A percentile compares a stretch with the other conserved stretches of the same genome.
These are phyloP conservation scores for Amphiprion percula DNA, from an alignment of 2,113 vertebrate genomes.

Conservation along the genomic window DNA sequence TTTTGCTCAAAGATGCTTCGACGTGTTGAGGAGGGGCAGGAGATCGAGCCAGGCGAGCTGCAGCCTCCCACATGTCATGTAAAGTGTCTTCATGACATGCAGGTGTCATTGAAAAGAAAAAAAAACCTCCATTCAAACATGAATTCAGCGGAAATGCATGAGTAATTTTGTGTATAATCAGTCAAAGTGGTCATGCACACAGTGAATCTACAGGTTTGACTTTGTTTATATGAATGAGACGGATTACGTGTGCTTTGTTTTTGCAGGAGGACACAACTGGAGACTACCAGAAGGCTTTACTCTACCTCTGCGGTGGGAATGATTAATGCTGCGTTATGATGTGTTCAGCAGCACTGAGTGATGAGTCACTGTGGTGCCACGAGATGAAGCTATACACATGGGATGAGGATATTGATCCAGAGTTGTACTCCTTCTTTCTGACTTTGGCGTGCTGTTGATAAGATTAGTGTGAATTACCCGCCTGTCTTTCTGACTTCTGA, in stretches of 20 bases:
- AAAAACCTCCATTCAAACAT: neutral
- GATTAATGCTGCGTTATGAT: slow-evolving; percentile 81
- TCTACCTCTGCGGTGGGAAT: slow-evolving; percentile 92
- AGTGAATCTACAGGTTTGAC: neutral
- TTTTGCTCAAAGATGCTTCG: slow-evolving; percentile 14
- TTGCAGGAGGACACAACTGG: slow-evolving; percentile 91
- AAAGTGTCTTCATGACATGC: neutral
- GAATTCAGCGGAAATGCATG: neutral
- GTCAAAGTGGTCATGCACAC: too few species aligned
- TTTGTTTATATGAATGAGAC: neutral
- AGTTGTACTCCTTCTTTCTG: slow-evolving; percentile 34
- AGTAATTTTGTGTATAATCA: neutral
- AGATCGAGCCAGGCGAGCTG: neutral
- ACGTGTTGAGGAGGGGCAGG: slow-evolving; percentile 33
- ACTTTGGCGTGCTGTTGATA: slow-evolving; percentile 45
- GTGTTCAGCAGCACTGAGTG: slow-evolving; percentile 40
- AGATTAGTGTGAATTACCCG: slow-evolving; percentile 45
- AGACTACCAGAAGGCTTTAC: slow-evolving; percentile 93
- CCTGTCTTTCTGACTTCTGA: slow-evolving; percentile 32
- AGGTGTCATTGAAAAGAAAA: neutral
- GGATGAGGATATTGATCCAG: slow-evolving; percentile 53
- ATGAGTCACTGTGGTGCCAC: slow-evolving; percentile 38
- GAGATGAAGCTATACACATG: slow-evolving; percentile 18
- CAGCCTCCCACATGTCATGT: neutral
- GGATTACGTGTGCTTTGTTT: slow-evolving; percentile 1